phyloP scores from a whole-genome alignment of 1,140 invertebrate genomes.

The Aradophagus sp. region DNA sequence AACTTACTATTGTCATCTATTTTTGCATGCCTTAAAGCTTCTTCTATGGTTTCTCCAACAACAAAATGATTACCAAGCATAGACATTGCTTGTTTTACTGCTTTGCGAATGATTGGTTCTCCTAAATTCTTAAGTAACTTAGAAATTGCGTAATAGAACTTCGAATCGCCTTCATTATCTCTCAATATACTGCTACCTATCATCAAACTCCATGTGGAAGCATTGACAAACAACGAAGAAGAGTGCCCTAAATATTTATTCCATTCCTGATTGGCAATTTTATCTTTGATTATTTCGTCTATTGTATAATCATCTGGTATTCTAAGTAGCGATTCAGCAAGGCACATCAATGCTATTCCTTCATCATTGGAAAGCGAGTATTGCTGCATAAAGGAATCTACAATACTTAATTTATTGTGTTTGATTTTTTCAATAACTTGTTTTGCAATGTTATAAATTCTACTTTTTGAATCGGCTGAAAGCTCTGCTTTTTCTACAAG shows the following conservation, averaged over 20 bases:
- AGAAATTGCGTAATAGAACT: conserved; percentile 18
- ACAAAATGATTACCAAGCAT: conserved; percentile 24
- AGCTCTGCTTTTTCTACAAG: conserved; percentile 27
- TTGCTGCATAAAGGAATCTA: conserved; percentile 26
- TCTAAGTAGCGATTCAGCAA: conserved; percentile 17
- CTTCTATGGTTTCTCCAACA: conserved; percentile 18
- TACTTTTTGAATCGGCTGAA: conserved; percentile 27
- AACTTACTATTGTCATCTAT: conserved; percentile 10
- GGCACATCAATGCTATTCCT: conserved; percentile 21
- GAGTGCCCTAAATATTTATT: conserved; percentile 18
- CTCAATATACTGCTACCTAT: conserved; percentile 12
- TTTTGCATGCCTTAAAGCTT: conserved; percentile 16
- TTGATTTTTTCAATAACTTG: conserved; percentile 23
- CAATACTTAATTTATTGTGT: conserved; percentile 22
- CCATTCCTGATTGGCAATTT: conserved; percentile 21
- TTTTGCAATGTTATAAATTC: conserved; percentile 29
- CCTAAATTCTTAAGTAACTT: conserved; percentile 22
- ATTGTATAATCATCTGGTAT: conserved; percentile 23
- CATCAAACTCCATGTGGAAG: conserved; percentile 13
- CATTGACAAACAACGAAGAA: conserved; percentile 21
- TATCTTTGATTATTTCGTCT: conserved; percentile 23
- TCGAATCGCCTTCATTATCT: conserved; percentile 14
- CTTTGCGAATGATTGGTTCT: conserved; percentile 23
- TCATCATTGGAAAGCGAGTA: conserved; percentile 25
- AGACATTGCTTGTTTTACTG: conserved; percentile 13